These are phyloP conservation scores for Trichonephila inaurata DNA, from an alignment of 1,140 invertebrate species.

Conservation along the genomic window DNA sequence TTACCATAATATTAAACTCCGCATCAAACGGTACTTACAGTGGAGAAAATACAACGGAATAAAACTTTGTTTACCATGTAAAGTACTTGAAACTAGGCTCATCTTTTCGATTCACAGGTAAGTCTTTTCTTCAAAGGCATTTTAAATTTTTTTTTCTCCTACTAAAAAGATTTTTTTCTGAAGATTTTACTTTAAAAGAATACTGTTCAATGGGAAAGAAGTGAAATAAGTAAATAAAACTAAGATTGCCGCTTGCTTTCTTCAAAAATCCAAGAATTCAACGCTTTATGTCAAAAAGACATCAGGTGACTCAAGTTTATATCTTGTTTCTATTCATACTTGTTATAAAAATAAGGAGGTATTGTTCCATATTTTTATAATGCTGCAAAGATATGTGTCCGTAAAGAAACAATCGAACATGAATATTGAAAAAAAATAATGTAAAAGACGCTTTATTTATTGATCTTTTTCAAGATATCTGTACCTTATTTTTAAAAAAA, in stretches of 20 bases:
- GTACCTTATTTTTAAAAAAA: too few relatives aligned
- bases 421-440: too few relatives aligned
- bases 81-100: conserved; percentile 27
- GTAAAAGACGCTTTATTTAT: too few relatives aligned
- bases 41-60: not conserved
- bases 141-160: not conserved
- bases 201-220: not conserved
- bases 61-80: conserved; percentile 54
- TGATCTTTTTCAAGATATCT: too few relatives aligned
- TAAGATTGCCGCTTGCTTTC: not conserved
- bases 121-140: not conserved
- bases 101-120: not conserved
- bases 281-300: not conserved
- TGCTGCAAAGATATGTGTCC: too few relatives aligned
- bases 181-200: not conserved
- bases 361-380: too few relatives aligned
- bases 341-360: too few relatives aligned
- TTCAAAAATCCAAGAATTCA: not conserved
- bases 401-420: too few relatives aligned
- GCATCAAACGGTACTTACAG: not conserved
- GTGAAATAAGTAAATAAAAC: not conserved
- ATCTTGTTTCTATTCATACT: too few relatives aligned
- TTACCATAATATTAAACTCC: not conserved
- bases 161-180: not conserved
- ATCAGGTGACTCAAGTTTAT: not conserved